These are phyloP conservation scores for Spicauda simplicius DNA, from an alignment of 2,888 invertebrate genomes.

Conservation along the genomic window DNA sequence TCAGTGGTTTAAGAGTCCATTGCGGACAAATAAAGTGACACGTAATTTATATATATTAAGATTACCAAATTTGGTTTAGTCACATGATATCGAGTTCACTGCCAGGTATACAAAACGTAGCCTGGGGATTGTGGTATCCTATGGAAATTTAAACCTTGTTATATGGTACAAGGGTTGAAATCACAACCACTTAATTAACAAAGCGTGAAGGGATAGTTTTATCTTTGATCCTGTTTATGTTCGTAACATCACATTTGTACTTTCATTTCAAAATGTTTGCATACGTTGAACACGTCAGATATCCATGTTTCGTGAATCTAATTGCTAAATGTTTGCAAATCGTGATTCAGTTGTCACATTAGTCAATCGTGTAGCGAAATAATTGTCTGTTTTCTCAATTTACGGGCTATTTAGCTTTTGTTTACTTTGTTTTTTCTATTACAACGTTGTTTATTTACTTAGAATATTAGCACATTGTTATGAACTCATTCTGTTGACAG, in stretches of 20 bases:
- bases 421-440: neutral
- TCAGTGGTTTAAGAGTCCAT: too few species aligned
- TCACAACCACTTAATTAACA: neutral
- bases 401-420: neutral
- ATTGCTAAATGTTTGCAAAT: constrained; percentile 7
- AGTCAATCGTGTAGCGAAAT: constrained; percentile 7
- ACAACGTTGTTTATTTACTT: too few species aligned
- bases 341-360: constrained; percentile 12
- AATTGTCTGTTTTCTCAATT: neutral
- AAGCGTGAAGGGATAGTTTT: constrained; percentile 6
- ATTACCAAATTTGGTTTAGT: neutral
- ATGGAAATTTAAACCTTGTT: neutral
- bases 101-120: constrained; percentile 3
- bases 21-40: too few species aligned
- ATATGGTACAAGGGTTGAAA: neutral
- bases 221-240: constrained; percentile 22
- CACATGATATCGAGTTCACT: constrained; percentile 8
- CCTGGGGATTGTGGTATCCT: neutral
- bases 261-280: constrained; percentile 1
- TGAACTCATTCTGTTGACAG: too few species aligned
- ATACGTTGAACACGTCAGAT: neutral
- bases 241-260: constrained; percentile 10
- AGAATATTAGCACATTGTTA: too few species aligned
- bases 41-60: too few species aligned
- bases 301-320: too few species aligned